These are phyloP conservation scores for Dasyprocta punctata DNA, from an alignment of 2,113 vertebrate genomes.

Conservation along the genomic window DNA sequence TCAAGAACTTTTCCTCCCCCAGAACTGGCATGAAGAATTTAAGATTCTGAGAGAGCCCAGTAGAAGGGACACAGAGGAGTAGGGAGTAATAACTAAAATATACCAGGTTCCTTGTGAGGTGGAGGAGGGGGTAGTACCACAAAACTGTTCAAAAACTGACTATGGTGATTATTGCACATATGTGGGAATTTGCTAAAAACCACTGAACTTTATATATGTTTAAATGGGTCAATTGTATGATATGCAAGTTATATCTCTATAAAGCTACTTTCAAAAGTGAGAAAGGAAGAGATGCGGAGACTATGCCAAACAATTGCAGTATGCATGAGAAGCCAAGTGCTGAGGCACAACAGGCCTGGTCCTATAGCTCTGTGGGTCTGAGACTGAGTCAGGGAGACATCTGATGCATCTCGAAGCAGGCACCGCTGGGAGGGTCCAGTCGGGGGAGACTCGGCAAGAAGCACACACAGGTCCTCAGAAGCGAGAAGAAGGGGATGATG, in stretches of 20 bases:
- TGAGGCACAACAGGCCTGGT: slow-evolving; percentile 91
- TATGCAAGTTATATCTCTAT: neutral
- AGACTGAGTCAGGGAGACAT: slow-evolving; percentile 92
- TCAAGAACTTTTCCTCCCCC: slow-evolving; percentile 90
- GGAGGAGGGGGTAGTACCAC: neutral
- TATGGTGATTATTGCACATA: neutral
- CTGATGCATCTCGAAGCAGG: slow-evolving; percentile 88
- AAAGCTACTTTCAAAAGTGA: neutral
- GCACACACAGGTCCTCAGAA: slow-evolving; percentile 60
- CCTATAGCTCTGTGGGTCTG: slow-evolving; percentile 89
- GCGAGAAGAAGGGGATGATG: neutral
- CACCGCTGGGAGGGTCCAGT: slow-evolving; percentile 88
- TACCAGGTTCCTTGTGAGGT: neutral
- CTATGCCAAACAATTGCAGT: slow-evolving; percentile 87
- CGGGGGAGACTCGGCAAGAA: slow-evolving; percentile 54
- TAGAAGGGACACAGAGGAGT: slow-evolving; percentile 61
- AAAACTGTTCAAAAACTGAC: neutral
- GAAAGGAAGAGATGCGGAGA: slow-evolving; percentile 87
- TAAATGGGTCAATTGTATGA: neutral
- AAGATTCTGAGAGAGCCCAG: slow-evolving; percentile 87
- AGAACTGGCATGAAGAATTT: slow-evolving; percentile 89
- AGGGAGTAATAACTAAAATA: neutral
- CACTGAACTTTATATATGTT: neutral
- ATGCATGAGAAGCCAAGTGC: slow-evolving; percentile 89
- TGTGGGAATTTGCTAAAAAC: neutral